Evolutionary conservation across 2,888 invertebrate species (phyloP).

Genomic region (Dryococelus australis): DNA sequence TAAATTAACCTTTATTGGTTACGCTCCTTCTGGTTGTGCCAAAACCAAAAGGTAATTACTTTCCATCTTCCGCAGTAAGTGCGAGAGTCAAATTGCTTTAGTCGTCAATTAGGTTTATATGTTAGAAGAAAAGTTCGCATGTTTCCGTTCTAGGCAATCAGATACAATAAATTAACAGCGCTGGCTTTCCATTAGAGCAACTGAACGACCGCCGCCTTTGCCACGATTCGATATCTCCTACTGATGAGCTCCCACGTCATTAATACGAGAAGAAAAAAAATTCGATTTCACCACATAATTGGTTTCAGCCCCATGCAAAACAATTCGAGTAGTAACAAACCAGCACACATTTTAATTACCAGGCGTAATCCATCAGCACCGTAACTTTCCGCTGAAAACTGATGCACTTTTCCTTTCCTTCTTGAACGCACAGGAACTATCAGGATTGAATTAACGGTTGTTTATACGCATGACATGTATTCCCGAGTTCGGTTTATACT

Average conservation of each 20-base stretch:
- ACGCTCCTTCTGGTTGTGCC: not conserved
- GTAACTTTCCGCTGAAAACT: too few relatives aligned
- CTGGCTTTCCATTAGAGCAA: not conserved
- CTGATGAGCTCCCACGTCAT: not conserved
- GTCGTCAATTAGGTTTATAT: not conserved
- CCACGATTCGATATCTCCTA: not conserved
- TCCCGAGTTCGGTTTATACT: too few relatives aligned
- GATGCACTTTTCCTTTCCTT: too few relatives aligned
- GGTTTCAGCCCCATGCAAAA: not conserved
- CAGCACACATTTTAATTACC: not conserved
- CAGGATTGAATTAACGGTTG: too few relatives aligned
- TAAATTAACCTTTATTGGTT: not conserved
- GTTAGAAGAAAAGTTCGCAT: not conserved
- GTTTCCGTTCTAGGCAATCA: not conserved
- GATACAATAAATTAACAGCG: not conserved
- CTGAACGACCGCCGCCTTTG: not conserved
- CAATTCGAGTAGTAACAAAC: not conserved
- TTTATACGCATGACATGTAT: too few relatives aligned
- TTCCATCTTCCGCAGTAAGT: not conserved
- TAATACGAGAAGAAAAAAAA: not conserved
- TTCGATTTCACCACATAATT: not conserved
- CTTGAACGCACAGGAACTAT: too few relatives aligned
- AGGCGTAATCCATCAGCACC: not conserved
- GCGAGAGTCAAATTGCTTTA: not conserved
- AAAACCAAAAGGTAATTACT: not conserved